Conservation (phyloP, 2,888 invertebrate genomes). For the Torymus aiolomorphi region DNA sequence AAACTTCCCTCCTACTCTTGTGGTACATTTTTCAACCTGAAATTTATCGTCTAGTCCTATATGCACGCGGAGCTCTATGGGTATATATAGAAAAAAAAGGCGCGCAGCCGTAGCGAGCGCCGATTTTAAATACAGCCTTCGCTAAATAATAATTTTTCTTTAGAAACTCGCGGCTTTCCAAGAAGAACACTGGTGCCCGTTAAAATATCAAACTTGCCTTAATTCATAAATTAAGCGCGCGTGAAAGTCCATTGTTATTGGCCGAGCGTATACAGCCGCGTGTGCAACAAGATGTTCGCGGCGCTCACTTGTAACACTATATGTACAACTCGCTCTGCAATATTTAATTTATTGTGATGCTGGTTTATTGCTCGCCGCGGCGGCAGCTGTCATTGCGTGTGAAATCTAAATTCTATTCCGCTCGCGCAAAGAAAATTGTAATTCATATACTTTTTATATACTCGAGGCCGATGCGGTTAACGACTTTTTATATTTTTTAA, state of each 20-base stretch:
- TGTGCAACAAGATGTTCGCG: no score
- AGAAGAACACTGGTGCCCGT: constrained; percentile 17
- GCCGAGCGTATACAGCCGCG: not conserved
- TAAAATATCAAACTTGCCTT: constrained; percentile 39
- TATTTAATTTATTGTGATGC: constrained; percentile 10
- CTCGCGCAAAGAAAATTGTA: no score
- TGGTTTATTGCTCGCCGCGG: not conserved
- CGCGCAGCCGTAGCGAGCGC: not conserved
- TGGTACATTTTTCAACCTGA: constrained; percentile 27
- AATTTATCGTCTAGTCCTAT: constrained; percentile 38
- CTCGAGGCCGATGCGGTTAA: no score
- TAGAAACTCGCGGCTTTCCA: constrained; percentile 24
- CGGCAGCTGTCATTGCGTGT: not conserved
- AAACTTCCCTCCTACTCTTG: not conserved
- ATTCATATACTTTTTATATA: no score
- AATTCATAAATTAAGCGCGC: constrained; percentile 49
- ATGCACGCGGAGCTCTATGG: no score
- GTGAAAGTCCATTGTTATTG: constrained; percentile 43
- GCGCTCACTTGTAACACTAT: no score
- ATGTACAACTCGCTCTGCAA: no score
- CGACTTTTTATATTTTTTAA: no score
- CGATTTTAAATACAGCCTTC: constrained; percentile 41
- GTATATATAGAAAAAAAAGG: no score
- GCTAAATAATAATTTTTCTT: constrained; percentile 38
- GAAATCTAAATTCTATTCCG: no score